Base-by-base conservation (phyloP, 2,113 vertebrate species). In the Takifugu flavidus region DNA sequence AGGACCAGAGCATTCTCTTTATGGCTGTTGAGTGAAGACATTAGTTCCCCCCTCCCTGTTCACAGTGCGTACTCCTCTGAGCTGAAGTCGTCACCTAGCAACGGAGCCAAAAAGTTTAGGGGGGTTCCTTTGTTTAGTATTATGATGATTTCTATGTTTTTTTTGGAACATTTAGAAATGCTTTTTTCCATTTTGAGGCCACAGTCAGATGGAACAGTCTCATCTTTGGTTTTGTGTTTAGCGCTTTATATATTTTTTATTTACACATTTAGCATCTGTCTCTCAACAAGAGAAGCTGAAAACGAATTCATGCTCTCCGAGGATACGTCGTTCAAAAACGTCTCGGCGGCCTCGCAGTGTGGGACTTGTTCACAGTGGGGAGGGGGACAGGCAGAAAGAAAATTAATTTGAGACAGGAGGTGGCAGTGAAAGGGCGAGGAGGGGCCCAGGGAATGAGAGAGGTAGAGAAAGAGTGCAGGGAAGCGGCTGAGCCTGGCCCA, bases 1-100 rank as follows among this genome's bases (percentile, higher is more conserved):
- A 60, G 66, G 82, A 88, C 85, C 84, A 82, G 75, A 82, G 77
- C 91, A 88, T 90, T 88, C 88, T 89, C 91, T 93, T 92, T 86
- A 90, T 90, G 90, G 89, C 92, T 90, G 92, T 87, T 93, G 92
- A 82, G 70, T 91, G 88, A 91, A 88, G 88, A 88, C 89, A 89
- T 89, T 87, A 91, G 89, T 84, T 89, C 78, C 77, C 79, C 77
- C 65, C 67, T 68, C 64, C 73, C 72, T 62, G 82, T 86, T 86
- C 89, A 89, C 80, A 86, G 87, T 79, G 78, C 87, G 31, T 82
- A 88, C 90, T 82, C 77, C 46, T 77, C 83, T 86, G 86, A 83
- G 88, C 91, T 89, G 67, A 82, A 62, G 71, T 73, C 39, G 69
- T 89, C 80, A 78, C 91, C 77, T 87, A 83, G 91, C 89, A 91